Evolutionary conservation across 1,140 invertebrate genomes (phyloP).

Genomic region (Drosophila parabipectinata): DNA sequence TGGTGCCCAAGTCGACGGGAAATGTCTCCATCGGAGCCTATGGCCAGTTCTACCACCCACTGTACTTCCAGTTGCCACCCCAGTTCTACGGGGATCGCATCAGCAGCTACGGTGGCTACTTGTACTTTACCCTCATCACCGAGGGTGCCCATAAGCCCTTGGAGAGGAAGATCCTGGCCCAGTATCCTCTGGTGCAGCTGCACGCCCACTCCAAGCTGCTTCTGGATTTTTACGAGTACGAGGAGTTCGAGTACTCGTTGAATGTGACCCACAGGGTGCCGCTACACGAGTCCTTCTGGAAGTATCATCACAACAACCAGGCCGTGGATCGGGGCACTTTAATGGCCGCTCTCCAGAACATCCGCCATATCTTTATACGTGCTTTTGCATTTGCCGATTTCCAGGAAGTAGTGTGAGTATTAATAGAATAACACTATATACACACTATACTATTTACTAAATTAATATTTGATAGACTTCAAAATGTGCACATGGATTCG

Average conservation of each 20-base stretch:
- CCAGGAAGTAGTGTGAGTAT: constrained; percentile 86
- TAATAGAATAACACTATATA: no score
- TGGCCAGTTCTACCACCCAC: constrained; percentile 88
- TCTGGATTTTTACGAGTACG: constrained; percentile 90
- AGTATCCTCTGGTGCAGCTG: constrained; percentile 92
- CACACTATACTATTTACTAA: background rate
- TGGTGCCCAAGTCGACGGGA: constrained; percentile 84
- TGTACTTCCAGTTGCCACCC: constrained; percentile 94
- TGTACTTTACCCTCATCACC: constrained; percentile 91
- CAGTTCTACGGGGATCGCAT: constrained; percentile 95
- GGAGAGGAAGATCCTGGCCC: constrained; percentile 84
- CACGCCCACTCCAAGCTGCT: constrained; percentile 91
- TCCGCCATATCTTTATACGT: constrained; percentile 91
- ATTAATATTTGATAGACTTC: constrained; percentile 41
- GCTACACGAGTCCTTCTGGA: constrained; percentile 87
- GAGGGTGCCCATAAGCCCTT: constrained; percentile 87
- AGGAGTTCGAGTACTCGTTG: constrained; percentile 67
- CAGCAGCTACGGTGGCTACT: constrained; percentile 95
- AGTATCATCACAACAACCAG: constrained; percentile 76
- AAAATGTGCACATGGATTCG: constrained; percentile 92
- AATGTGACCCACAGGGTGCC: constrained; percentile 75
- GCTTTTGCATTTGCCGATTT: constrained; percentile 90
- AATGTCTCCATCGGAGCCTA: constrained; percentile 89
- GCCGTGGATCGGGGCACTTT: constrained; percentile 89
- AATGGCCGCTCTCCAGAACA: constrained; percentile 95